Conservation (phyloP, 2,797 vertebrate genomes). For the Coilia nasus region DNA sequence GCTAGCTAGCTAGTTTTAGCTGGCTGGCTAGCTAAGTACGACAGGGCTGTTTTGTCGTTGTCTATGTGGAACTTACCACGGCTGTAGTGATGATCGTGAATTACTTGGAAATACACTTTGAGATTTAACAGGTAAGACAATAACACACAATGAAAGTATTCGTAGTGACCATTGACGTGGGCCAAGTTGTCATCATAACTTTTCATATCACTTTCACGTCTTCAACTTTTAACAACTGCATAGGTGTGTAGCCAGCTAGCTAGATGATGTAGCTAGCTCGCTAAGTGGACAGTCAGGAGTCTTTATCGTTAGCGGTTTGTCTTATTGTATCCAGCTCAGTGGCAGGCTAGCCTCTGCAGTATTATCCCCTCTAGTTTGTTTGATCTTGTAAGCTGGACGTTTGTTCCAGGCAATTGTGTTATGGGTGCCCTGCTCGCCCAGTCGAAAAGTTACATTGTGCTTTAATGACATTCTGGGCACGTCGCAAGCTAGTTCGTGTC, state of each 20-base stretch:
- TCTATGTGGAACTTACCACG: slow-evolving; percentile 37
- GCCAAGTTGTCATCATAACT: background rate
- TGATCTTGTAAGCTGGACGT: background rate
- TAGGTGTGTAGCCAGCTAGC: background rate
- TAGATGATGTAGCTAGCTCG: slow-evolving; percentile 19
- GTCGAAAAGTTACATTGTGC: background rate
- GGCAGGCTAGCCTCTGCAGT: background rate
- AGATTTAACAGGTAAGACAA: slow-evolving; percentile 41
- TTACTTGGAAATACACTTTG: slow-evolving; percentile 32
- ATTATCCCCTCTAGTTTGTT: background rate
- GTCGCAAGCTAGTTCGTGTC: background rate
- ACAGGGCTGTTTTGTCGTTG: slow-evolving; percentile 37
- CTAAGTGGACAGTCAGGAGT: slow-evolving; percentile 3
- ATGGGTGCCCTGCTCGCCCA: background rate
- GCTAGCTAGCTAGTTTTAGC: background rate
- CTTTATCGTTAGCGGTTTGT: slow-evolving; percentile 11
- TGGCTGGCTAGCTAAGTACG: background rate
- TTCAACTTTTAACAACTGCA: slow-evolving; percentile 31
- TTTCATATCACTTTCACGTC: slow-evolving; percentile 20
- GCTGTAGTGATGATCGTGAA: slow-evolving; percentile 41
- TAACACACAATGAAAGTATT: background rate
- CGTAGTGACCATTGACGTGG: background rate
- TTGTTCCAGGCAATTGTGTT: background rate
- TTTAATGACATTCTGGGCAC: slow-evolving; percentile 12
- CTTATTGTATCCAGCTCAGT: slow-evolving; percentile 13